Evolutionary conservation across 2,888 invertebrate genomes (phyloP), one percentile per base, ranked within the genome.

Genomic region (Pedicia rivosa): DNA sequence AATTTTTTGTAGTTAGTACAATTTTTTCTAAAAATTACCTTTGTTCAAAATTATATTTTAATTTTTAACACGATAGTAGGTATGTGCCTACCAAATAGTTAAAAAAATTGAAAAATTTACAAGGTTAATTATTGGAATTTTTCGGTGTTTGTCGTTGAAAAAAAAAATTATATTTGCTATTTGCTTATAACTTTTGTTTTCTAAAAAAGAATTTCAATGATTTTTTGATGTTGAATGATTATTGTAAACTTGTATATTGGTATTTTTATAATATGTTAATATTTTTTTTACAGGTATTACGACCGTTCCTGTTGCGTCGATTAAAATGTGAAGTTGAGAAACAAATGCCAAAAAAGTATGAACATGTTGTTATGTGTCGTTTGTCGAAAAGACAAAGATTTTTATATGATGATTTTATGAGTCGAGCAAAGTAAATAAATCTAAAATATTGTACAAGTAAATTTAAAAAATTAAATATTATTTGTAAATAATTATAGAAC

Each of bases 331-430:
- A 95, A 67, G 95, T 95, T 40, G 95, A 95, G 63, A 91, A 92
- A 53, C 94, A 97, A 66, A 76, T 97, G 74, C 95, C 95, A 41
- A 80, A 80, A 58, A 97, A 97, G 64, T 90, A 84, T 62, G 95
- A 97, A 61, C 92, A 92, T 63, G 78, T 95, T 46, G 70, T 95
- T 16, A 74, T 88, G 74, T 95, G 94, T 55, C 72, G 88, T 35
- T 69, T 99, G 47, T 90, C 97, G 25, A 92, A 92, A 63, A 71
- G 98, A 25, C 98, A 99, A 63, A 74, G 97, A 44, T 94, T 77
- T 66, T 71, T 98, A 40, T 98, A 99, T 65, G 97, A 99, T 64
- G 98, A 98, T 63, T 99, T 97, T 65, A 97, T 99, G 95, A 81
- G 90, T 37, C 75, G 91, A 51, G 78, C 94, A 54, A 83, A 84